Evolutionary conservation across 2,797 vertebrate genomes (phyloP).

Genomic region (Dermochelys coriacea): DNA sequence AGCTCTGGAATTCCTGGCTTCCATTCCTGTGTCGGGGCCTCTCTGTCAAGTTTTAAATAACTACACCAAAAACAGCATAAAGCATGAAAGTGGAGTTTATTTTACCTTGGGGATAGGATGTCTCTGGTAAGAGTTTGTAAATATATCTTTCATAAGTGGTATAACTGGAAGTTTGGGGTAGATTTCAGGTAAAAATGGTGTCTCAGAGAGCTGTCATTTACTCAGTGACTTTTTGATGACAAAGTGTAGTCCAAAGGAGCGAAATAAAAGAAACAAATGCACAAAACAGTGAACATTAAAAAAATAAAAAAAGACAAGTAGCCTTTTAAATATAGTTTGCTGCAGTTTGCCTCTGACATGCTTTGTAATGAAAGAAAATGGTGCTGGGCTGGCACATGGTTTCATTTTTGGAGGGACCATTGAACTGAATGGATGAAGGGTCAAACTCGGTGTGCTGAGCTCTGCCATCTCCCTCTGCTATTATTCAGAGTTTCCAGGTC

Average conservation of each 20-base stretch:
- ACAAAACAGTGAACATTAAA: neutral
- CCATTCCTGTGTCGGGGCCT: neutral
- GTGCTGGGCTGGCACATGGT: rapidly evolving
- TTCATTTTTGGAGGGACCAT: neutral
- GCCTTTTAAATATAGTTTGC: neutral
- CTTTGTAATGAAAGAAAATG: neutral
- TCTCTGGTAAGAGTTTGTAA: neutral
- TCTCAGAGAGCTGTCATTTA: neutral
- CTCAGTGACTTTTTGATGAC: neutral
- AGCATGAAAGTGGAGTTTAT: neutral
- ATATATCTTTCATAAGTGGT: neutral
- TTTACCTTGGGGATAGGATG: neutral
- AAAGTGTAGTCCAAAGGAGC: neutral
- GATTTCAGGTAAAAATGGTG: neutral
- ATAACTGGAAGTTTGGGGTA: neutral
- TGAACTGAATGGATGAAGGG: neutral
- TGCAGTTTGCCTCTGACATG: neutral
- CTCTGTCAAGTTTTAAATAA: neutral
- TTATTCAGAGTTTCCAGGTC: neutral
- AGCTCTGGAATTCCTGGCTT: neutral
- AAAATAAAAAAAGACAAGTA: neutral
- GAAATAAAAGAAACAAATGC: neutral
- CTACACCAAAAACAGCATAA: neutral
- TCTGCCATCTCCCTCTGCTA: neutral
- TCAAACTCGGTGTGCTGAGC: neutral